These are phyloP conservation scores for Julus scandinavius DNA, from an alignment of 2,888 invertebrate genomes.

Conservation along the genomic window DNA sequence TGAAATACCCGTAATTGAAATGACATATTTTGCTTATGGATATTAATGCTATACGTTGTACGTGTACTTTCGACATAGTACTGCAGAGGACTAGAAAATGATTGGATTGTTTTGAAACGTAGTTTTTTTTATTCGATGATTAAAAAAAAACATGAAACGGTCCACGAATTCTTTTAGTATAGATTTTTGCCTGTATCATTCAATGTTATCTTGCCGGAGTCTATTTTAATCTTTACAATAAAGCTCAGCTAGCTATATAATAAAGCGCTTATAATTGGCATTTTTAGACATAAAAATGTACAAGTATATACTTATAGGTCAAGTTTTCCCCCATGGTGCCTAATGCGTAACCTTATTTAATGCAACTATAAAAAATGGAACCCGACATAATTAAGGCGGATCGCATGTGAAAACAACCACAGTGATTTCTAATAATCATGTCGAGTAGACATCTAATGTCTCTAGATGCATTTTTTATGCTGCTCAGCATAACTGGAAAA, in stretches of 20 bases:
- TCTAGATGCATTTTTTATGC: neutral
- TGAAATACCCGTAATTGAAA: neutral
- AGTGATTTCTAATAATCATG: neutral
- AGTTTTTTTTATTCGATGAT: neutral
- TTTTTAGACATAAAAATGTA: neutral
- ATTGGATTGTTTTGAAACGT: neutral
- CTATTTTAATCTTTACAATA: neutral
- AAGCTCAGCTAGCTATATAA: too few relatives aligned
- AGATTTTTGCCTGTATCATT: neutral
- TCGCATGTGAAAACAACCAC: neutral
- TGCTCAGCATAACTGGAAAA: neutral
- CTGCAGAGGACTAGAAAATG: neutral
- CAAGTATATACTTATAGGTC: neutral
- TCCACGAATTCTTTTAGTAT: slow-evolving; percentile 13
- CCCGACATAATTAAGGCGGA: neutral
- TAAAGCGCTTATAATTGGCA: neutral
- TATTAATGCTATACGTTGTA: neutral
- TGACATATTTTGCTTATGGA: neutral
- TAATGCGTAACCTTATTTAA: neutral
- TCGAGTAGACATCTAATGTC: neutral
- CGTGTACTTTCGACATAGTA: neutral
- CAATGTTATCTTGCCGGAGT: neutral
- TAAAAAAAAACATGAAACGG: neutral
- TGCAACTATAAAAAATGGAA: neutral
- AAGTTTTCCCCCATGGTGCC: neutral